A percentile compares a stretch with the other conserved stretches of the same genome.
Evolutionary conservation across 2,797 vertebrate genomes (phyloP).

Genomic region (Steatocranus sp.): DNA sequence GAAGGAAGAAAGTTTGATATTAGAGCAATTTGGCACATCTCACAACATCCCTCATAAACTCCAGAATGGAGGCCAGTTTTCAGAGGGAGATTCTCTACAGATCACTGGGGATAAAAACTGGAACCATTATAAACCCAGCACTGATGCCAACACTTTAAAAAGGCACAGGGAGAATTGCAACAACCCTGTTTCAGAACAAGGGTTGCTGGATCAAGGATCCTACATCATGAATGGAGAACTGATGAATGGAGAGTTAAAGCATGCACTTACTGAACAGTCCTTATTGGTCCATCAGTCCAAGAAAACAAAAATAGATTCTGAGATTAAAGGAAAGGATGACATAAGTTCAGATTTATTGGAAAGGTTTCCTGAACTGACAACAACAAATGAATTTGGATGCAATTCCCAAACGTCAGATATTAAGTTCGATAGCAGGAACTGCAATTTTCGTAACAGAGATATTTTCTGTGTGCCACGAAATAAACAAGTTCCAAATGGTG

Average conservation of each 20-base stretch:
- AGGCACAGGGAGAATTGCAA: constrained; percentile 73
- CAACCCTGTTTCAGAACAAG: constrained; percentile 75
- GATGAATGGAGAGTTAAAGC: constrained; percentile 88
- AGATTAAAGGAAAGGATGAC: constrained; percentile 71
- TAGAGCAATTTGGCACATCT: constrained; percentile 79
- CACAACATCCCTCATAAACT: constrained; percentile 78
- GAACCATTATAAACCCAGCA: constrained; percentile 75
- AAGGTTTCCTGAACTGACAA: constrained; percentile 68
- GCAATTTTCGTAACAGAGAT: constrained; percentile 81
- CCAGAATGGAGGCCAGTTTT: constrained; percentile 85
- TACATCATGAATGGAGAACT: constrained; percentile 86
- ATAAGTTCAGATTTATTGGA: constrained; percentile 65
- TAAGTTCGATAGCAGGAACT: constrained; percentile 73
- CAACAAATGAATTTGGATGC: constrained; percentile 68
- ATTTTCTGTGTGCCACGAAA: constrained; percentile 80
- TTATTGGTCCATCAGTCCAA: constrained; percentile 81
- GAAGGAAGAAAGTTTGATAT: constrained; percentile 90
- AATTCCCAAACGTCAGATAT: constrained; percentile 72
- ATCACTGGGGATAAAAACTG: constrained; percentile 81
- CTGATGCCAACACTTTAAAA: constrained; percentile 75
- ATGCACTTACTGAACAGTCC: constrained; percentile 81
- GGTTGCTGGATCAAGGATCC: constrained; percentile 74
- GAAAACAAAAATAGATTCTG: constrained; percentile 80
- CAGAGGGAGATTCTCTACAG: constrained; percentile 74
- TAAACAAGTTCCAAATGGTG: constrained; percentile 89